Evolutionary conservation across 1,140 invertebrate species (phyloP), one percentile per base, ranked within the genome.

Genomic region (Acromyrmex charruanus): DNA sequence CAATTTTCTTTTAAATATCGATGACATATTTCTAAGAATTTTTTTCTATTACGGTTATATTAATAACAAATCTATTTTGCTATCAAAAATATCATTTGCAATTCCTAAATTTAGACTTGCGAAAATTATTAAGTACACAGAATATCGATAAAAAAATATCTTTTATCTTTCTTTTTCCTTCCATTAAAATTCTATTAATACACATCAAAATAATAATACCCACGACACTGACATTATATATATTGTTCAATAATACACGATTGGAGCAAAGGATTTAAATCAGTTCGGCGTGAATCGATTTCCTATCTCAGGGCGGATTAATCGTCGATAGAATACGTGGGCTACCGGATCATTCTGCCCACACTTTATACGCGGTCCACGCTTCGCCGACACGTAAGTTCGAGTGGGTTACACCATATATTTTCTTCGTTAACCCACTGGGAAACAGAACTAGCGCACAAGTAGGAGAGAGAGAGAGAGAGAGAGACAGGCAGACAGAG

Each of bases 321-420:
- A 79, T 79, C 61, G 61, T 28, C 12, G 82, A 79, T 85, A 28
- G 58, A 66, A 77, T 18, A 66, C 75, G 82, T 79, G 74, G 82
- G 59, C 28, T 85, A 75, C 49, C 82, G 74, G 82, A 79, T 63
- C 81, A 44, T 7, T 63, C 81, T 49, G 49, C 51, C 59, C 59
- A 77, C 82, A 55, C 82, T 53, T 85, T 31, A 25, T 61, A 49
- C 25, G 35, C 25, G 21, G 68, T 74, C 44, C 59, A 12, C 74
- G 51, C 71, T 85, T 14, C 28, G 21, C 21, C 59, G 65, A 55
- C 16, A 55, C 49, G 14, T 44, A 84, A 77, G 49, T 74, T 65
- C 74, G 85, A 81, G 77, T 81, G 65, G 65, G 53, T 85, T 81
- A 86, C n/a, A 86, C 12, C 25, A 55, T 39, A 28, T 39, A 68